Evolutionary conservation across 2,797 vertebrate species (phyloP).

Genomic region (Poecilia wingei): DNA sequence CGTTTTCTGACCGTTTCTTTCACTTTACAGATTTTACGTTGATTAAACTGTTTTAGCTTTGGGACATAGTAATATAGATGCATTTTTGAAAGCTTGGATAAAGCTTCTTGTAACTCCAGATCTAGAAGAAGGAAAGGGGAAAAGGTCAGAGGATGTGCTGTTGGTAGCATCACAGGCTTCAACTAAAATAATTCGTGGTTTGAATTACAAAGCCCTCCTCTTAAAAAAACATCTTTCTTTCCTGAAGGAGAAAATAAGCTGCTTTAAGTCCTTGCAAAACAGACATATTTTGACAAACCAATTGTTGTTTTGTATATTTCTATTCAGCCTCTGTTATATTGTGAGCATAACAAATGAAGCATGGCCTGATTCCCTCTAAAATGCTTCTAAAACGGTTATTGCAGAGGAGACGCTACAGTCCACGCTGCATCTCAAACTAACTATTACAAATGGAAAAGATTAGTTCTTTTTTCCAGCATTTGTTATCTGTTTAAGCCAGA

Average conservation of each 20-base stretch:
- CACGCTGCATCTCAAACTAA: not conserved
- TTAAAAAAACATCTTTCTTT: not conserved
- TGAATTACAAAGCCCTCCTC: conserved; percentile 25
- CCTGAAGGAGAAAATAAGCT: not conserved
- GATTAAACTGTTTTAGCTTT: conserved; percentile 16
- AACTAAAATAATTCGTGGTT: conserved; percentile 19
- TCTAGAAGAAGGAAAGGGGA: conserved; percentile 7
- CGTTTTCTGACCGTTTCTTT: conserved; percentile 25
- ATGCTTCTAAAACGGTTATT: not conserved
- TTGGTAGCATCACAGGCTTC: conserved; percentile 22
- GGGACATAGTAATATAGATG: conserved; percentile 19
- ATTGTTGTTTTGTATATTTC: not conserved
- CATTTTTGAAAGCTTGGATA: conserved; percentile 16
- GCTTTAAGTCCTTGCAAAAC: not conserved
- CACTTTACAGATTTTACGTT: not conserved
- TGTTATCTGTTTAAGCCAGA: not conserved
- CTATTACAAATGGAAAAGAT: not conserved
- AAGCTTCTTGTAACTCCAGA: conserved; percentile 40
- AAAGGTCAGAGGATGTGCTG: conserved; percentile 47
- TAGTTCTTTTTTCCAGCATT: not conserved
- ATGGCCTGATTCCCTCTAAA: not conserved
- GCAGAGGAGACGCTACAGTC: not conserved
- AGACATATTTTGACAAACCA: not conserved
- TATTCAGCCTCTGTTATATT: not conserved
- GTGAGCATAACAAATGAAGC: not conserved